Evolutionary conservation across 1,140 invertebrate species (phyloP), one percentile per base, ranked within the genome.

Genomic region (Penaeus chinensis): DNA sequence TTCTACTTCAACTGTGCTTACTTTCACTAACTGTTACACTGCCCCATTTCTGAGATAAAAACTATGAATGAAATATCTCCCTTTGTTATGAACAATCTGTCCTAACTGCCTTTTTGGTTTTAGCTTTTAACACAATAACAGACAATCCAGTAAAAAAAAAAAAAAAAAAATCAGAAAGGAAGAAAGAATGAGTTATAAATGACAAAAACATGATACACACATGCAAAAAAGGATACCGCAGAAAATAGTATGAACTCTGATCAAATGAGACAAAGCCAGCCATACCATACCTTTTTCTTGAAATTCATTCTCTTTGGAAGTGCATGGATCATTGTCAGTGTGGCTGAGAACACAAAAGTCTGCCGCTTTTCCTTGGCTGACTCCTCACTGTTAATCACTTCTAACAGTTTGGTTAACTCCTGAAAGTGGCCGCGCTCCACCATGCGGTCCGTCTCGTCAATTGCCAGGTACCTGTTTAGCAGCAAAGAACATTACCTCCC

Each of bases 361-460:
- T 99, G 98, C 32, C 97, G 93, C 61, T 92, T 94, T 62, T 90
- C 88, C 37, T 82, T 89, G 63, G 90, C 90, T 47, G 61, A 90
- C 85, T 93, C 92, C 16, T 93, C 93, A 10, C 92, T 91, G 92
- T 99, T 98, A 3, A 99, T 93, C 18, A 95, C 92, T 89, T 96
- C 95, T 0, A 99, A 91, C 20, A 99, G 93, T 61, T 95, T 94
- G 61, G 96, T 94, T 3, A 99, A 92, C 92, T 99, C 98, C 91
- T 97, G 94, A 93, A 99, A 99, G 93, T 99, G 98, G 24, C 97
- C 97, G 90, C 95, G 96, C 91, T 99, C 98, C 24, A 99, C 93
- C 98, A 99, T 99, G 90, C 99, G 94, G 93, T 99, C 99, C 0
- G 98, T 99, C 94, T 99, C 99, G 93, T 99, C 99, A 87, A 99